Base-by-base conservation (phyloP, 1,140 invertebrate species). In the Drosophila pruinosa region DNA sequence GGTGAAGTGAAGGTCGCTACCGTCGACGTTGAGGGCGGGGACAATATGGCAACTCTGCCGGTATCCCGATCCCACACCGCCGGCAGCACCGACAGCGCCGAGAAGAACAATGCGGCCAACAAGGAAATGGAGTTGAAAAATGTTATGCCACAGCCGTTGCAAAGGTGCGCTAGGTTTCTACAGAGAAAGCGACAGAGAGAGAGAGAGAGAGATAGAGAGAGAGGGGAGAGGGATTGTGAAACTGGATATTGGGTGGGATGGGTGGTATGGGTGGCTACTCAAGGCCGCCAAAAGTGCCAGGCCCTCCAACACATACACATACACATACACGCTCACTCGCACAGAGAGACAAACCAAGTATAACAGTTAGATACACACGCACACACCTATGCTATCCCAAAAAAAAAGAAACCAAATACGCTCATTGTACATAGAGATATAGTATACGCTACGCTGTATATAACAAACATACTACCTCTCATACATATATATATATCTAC, bases 71-170 rank as follows among this genome's bases (percentile, higher is more conserved):
- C 94, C 79, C 93, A 94, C 86, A 85, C 92, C 81, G 92, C 93
- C 77, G 92, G 94, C 91, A 92, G 94, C 91, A 92, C 94, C 89
- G 94, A 95, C 79, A 95, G 94, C 72, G 94, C 94, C 34, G 95
- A 96, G 90, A 95, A 95, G 91, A 95, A 96, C 89, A 96, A 96
- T 89, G 94, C 94, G 34, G 94, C 95, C 71, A 96, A 96, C 93
- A 97, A 96, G 93, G 95, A 96, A 91, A 95, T 96, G 95, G 96
- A 96, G 91, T 93, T 96, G 34, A 96, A 96, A 93, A 95, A 95
- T 89, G 95, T 96, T 36, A 95, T 95, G 91, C 95, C 95, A 62
- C 95, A 95, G 76, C 95, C 95, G 34, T 94, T 95, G 69, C 95
- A 96, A 93, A 96, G 95, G 95, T 96, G 83, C 65, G 68, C 64